Percentiles rank a stretch among this genome's conserved stretches.
These are phyloP conservation scores for Eumeta japonica DNA, from an alignment of 1,140 invertebrate species.

Conservation along the genomic window DNA sequence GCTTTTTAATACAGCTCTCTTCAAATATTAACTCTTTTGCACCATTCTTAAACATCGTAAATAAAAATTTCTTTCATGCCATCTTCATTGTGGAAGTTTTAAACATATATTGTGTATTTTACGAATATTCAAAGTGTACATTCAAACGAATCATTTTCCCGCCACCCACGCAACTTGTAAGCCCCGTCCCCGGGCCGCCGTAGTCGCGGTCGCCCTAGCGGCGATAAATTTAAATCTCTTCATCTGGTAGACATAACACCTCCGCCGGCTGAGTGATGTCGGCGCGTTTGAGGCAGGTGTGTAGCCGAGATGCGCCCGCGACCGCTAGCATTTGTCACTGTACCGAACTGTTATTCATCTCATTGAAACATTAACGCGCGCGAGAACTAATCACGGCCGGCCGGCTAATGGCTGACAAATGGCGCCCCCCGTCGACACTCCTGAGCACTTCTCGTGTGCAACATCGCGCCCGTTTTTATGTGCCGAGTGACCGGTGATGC, in stretches of 20 bases:
- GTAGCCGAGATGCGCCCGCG: slow-evolving; percentile 24
- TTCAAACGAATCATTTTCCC: background rate
- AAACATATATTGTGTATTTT: background rate
- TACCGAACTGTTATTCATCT: slow-evolving; percentile 51
- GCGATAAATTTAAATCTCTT: slow-evolving; percentile 52
- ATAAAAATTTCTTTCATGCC: background rate
- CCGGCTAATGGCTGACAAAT: slow-evolving; percentile 53
- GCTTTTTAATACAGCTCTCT: too few relatives aligned
- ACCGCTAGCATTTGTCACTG: slow-evolving; percentile 48
- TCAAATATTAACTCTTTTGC: too few relatives aligned
- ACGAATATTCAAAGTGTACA: background rate
- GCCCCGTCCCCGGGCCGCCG: background rate
- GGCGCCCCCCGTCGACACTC: slow-evolving; percentile 49
- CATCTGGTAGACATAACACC: slow-evolving; percentile 36
- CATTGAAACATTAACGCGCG: slow-evolving; percentile 53
- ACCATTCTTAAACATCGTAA: background rate
- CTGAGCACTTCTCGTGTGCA: slow-evolving; percentile 20
- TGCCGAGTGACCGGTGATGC: too few relatives aligned
- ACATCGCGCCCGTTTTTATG: slow-evolving; percentile 18
- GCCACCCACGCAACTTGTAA: too few relatives aligned
- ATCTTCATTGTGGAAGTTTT: background rate
- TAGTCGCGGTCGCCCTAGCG: slow-evolving; percentile 20
- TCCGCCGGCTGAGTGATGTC: slow-evolving; percentile 40
- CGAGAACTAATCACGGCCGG: slow-evolving; percentile 55
- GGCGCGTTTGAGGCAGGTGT: slow-evolving; percentile 26